Conservation (phyloP, 2,888 invertebrate genomes). For the Tricholauxania praeusta region DNA sequence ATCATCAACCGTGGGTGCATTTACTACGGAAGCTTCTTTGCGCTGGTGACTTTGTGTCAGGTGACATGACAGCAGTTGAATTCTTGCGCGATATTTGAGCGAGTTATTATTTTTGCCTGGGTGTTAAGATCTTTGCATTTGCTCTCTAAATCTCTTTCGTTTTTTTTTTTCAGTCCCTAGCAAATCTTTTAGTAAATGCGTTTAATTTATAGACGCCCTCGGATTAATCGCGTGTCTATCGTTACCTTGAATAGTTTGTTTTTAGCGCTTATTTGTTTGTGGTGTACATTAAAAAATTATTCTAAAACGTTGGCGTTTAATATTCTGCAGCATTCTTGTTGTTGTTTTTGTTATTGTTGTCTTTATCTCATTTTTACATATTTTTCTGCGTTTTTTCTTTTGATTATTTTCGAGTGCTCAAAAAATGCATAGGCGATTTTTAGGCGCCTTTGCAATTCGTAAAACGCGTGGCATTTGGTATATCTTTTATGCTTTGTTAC, state of each 20-base stretch:
- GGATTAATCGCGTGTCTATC: slow-evolving; percentile 25
- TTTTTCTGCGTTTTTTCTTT: not conserved
- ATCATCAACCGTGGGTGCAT: slow-evolving; percentile 13
- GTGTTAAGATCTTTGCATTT: not conserved
- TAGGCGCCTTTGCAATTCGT: slow-evolving; percentile 33
- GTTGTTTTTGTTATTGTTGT: slow-evolving; percentile 12
- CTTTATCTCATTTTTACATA: slow-evolving; percentile 1
- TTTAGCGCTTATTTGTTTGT: slow-evolving; percentile 5
- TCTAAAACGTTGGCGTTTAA: slow-evolving; percentile 28
- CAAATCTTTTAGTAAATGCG: not conserved
- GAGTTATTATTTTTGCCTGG: too few species aligned
- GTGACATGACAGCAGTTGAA: slow-evolving; percentile 6
- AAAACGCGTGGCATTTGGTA: slow-evolving; percentile 17
- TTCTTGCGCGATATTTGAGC: not conserved
- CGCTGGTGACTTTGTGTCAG: slow-evolving; percentile 3
- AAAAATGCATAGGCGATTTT: slow-evolving; percentile 24
- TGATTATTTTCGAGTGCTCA: not conserved
- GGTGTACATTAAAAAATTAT: slow-evolving; percentile 8
- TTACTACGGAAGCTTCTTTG: slow-evolving; percentile 18
- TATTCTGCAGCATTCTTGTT: not conserved
- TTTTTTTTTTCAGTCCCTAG: not conserved
- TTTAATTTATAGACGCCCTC: slow-evolving; percentile 23
- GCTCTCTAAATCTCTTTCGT: not conserved
- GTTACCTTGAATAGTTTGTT: not conserved
- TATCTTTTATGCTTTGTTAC: not conserved